phyloP scores from a whole-genome alignment of 2,113 vertebrate species.

The Capra hircus region DNA sequence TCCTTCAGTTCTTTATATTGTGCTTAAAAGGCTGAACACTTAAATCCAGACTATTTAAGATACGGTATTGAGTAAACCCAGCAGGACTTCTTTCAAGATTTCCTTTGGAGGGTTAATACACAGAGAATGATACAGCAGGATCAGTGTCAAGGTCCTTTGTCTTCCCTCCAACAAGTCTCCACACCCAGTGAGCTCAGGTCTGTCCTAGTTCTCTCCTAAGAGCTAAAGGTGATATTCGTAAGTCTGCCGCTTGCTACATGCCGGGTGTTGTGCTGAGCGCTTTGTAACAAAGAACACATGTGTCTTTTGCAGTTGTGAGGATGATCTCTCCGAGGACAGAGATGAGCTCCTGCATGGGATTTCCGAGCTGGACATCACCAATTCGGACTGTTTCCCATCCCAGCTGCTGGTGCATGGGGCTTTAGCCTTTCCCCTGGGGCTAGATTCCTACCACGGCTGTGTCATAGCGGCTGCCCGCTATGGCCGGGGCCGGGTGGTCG shows the following conservation, averaged over 20 bases:
- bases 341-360: constrained; percentile 69
- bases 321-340: constrained; percentile 68
- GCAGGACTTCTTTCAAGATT: neutral
- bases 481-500: constrained; percentile 76
- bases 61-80: neutral
- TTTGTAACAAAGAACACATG: fast-evolving
- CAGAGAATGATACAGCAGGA: neutral
- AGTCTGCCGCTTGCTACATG: neutral
- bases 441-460: constrained; percentile 72
- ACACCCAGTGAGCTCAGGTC: neutral
- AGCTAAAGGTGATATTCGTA: neutral
- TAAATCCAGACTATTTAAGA: neutral
- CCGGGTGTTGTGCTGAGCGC: fast-evolving
- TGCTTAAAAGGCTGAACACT: neutral
- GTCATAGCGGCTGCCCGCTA: constrained; percentile 78
- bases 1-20: neutral
- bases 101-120: neutral
- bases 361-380: constrained; percentile 74
- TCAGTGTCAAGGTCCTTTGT: neutral
- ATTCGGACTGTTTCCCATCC: constrained; percentile 69
- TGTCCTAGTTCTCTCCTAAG: neutral
- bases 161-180: neutral
- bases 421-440: constrained; percentile 75
- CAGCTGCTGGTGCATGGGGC: constrained; percentile 76
- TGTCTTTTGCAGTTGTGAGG: constrained; percentile 74